Evolutionary conservation across 2,797 vertebrate species (phyloP).

Genomic region (Catostomus latipinnis): DNA sequence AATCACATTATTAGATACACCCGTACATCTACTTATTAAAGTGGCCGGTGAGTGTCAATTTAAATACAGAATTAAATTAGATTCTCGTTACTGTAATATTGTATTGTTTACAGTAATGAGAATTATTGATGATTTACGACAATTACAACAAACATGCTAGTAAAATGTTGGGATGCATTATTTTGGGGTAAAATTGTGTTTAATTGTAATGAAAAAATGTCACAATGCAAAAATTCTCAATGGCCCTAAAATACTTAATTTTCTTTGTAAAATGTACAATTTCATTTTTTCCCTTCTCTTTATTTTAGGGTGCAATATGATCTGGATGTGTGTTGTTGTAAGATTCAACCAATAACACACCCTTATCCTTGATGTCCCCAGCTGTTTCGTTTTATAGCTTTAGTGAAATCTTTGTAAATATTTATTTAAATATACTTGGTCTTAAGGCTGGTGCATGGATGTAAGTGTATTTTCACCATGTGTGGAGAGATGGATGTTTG

Average conservation of each 20-base stretch:
- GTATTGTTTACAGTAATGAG: neutral
- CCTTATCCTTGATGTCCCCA: neutral
- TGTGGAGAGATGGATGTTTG: slow-evolving; percentile 18
- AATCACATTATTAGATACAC: too few species aligned
- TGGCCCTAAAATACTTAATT: neutral
- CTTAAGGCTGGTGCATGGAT: slow-evolving; percentile 41
- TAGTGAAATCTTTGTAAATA: slow-evolving; percentile 27
- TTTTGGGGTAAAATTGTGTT: neutral
- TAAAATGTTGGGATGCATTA: too few species aligned
- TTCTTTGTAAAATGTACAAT: too few species aligned
- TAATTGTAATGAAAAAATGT: slow-evolving; percentile 3
- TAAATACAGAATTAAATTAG: too few species aligned
- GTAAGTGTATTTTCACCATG: slow-evolving; percentile 34
- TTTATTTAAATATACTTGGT: slow-evolving; percentile 49
- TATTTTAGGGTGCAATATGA: neutral
- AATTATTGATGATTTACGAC: neutral
- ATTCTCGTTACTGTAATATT: too few species aligned
- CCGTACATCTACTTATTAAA: too few species aligned
- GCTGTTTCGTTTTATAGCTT: neutral
- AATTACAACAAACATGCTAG: neutral
- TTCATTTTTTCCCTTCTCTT: neutral
- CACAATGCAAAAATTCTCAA: neutral
- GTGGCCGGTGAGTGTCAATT: too few species aligned
- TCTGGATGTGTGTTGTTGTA: neutral
- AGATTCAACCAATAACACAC: slow-evolving; percentile 4